These are phyloP conservation scores for Drosophila leontia DNA, from an alignment of 1,140 invertebrate species.

Conservation along the genomic window DNA sequence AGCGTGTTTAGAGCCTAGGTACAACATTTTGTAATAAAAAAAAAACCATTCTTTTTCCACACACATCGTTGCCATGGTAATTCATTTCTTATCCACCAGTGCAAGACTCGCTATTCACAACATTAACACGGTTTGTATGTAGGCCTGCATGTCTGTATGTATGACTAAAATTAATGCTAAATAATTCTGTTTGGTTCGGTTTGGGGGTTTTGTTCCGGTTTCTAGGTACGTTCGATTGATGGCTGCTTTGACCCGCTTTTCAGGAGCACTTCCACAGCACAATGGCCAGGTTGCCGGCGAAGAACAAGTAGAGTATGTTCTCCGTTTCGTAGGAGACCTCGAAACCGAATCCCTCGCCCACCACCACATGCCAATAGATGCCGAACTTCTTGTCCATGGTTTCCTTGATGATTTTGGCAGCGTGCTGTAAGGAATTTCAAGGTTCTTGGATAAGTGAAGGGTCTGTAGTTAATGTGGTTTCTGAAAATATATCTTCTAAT, in stretches of 20 bases:
- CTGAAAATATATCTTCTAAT: not conserved
- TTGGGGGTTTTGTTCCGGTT: constrained; percentile 37
- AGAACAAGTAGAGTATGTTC: constrained; percentile 96
- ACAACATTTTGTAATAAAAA: constrained; percentile 61
- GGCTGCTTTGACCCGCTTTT: constrained; percentile 49
- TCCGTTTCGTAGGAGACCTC: constrained; percentile 96
- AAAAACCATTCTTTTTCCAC: constrained; percentile 53
- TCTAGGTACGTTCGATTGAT: constrained; percentile 45
- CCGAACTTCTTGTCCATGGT: constrained; percentile 97
- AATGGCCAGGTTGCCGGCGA: constrained; percentile 95
- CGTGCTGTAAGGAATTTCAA: constrained; percentile 86
- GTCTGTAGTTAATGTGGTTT: not conserved
- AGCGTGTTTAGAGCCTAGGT: constrained; percentile 36
- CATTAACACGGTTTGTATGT: constrained; percentile 35
- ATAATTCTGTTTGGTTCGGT: constrained; percentile 32
- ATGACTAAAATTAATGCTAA: constrained; percentile 55
- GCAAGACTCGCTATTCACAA: constrained; percentile 15
- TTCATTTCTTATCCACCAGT: constrained; percentile 9
- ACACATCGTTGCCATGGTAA: constrained; percentile 30
- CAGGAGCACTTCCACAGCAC: constrained; percentile 95
- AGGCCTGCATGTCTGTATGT: constrained; percentile 30
- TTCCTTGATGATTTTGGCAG: constrained; percentile 95
- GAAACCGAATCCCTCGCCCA: constrained; percentile 97
- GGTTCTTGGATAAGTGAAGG: not conserved
- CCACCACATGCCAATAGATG: constrained; percentile 95